phyloP scores from a whole-genome alignment of 2,797 vertebrate genomes.

The Sylvia borin region DNA sequence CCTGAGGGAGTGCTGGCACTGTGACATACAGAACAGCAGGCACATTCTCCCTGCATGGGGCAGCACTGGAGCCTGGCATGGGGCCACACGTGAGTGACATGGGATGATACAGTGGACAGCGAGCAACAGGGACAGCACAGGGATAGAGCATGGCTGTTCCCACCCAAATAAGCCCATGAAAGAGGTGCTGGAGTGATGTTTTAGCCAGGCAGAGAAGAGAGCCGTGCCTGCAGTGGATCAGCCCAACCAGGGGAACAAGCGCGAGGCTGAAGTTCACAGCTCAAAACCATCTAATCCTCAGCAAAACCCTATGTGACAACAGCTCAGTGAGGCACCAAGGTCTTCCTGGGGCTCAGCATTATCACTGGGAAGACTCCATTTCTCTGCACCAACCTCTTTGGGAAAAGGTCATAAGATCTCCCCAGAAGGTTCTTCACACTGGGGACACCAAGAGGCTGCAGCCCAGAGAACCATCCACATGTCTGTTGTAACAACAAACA shows the following conservation, averaged over 20 bases:
- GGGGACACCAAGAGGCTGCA: background rate
- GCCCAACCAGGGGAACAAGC: background rate
- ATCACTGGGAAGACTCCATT: background rate
- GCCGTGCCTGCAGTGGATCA: background rate
- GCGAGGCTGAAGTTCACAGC: background rate
- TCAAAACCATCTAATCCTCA: background rate
- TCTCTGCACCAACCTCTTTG: background rate
- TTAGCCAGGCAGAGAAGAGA: background rate
- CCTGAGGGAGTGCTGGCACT: rapidly evolving
- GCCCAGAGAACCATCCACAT: background rate
- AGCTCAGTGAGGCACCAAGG: background rate
- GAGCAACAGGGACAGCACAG: background rate
- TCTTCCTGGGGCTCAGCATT: background rate
- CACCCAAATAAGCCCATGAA: background rate
- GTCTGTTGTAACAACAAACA: constrained; percentile 3
- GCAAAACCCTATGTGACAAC: background rate
- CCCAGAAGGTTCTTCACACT: background rate
- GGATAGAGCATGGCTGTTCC: background rate
- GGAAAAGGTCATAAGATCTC: background rate
- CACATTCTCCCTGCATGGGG: rapidly evolving
- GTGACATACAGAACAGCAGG: background rate
- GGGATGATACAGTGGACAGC: background rate
- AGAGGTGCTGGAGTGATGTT: background rate
- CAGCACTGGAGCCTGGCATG: rapidly evolving
- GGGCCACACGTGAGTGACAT: rapidly evolving